These are phyloP conservation scores for Trichopoda pennipes DNA, from an alignment of 2,888 invertebrate species.

Conservation along the genomic window DNA sequence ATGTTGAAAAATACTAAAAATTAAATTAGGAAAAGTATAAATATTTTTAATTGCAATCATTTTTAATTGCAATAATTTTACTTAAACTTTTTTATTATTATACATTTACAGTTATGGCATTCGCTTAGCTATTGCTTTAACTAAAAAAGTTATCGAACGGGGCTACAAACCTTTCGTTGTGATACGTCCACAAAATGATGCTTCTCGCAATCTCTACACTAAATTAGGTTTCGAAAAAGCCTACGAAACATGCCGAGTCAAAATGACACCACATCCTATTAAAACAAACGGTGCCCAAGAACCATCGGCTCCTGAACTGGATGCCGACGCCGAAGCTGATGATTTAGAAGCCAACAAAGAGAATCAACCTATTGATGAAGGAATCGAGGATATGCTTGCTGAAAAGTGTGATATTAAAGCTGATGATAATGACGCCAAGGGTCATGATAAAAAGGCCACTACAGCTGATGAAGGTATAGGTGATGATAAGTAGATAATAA, in stretches of 20 bases:
- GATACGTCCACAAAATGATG: constrained; percentile 92
- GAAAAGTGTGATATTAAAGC: constrained; percentile 81
- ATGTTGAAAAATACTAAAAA: too few species aligned
- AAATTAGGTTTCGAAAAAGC: constrained; percentile 91
- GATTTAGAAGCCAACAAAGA: constrained; percentile 72
- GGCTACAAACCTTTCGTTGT: constrained; percentile 93
- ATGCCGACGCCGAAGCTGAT: constrained; percentile 39
- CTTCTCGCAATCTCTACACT: constrained; percentile 90
- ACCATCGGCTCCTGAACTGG: constrained; percentile 63
- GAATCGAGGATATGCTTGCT: constrained; percentile 81
- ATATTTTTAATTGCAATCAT: too few species aligned
- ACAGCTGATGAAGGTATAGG: constrained; percentile 80
- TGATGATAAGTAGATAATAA: constrained; percentile 77
- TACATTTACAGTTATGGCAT: constrained; percentile 84
- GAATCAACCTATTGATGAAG: constrained; percentile 77
- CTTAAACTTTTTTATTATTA: neutral
- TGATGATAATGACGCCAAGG: constrained; percentile 69
- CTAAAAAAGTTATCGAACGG: constrained; percentile 85
- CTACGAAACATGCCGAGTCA: constrained; percentile 90
- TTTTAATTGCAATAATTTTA: neutral
- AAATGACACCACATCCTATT: constrained; percentile 83
- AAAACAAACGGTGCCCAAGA: constrained; percentile 70
- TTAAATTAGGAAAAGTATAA: too few species aligned
- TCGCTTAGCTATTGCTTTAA: constrained; percentile 86
- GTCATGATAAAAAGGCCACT: constrained; percentile 73